A percentile compares a stretch with the other conserved stretches of the same genome.
Conservation (phyloP, 1,140 invertebrate species). For the Sweltsa coloradensis region DNA sequence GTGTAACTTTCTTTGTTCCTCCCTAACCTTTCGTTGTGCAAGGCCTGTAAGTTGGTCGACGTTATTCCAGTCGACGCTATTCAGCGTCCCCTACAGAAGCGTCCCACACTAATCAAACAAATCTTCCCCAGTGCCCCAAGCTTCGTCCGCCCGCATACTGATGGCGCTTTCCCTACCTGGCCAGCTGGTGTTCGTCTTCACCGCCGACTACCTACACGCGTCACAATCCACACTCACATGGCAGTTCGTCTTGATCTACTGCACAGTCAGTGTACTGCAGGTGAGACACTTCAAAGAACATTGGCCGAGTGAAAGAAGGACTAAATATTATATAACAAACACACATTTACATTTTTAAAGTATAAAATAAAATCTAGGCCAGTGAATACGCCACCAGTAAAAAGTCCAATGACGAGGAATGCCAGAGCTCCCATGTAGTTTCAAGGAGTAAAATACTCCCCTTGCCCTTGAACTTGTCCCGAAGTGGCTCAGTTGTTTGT, state of each 20-base stretch:
- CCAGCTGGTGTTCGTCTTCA: constrained; percentile 79
- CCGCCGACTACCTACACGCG: constrained; percentile 58
- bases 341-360: background rate
- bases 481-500: background rate
- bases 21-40: no score
- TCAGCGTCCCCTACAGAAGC: background rate
- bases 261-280: constrained; percentile 49
- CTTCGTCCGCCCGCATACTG: constrained; percentile 74
- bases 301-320: no score
- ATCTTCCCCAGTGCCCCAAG: constrained; percentile 43
- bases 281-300: constrained; percentile 26
- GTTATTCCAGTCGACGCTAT: background rate
- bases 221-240: constrained; percentile 40
- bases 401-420: no score
- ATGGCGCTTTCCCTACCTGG: constrained; percentile 80
- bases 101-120: background rate
- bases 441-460: no score
- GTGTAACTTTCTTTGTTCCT: no score
- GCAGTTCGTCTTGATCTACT: constrained; percentile 50
- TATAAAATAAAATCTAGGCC: no score
- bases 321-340: background rate
- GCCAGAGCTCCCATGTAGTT: no score
- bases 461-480: no score
- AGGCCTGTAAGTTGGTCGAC: constrained; percentile 6
- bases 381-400: no score